A percentile compares a stretch with the other conserved stretches of the same genome.
These are phyloP conservation scores for Lagopus leucura DNA, from an alignment of 2,113 vertebrate genomes.

Conservation along the genomic window DNA sequence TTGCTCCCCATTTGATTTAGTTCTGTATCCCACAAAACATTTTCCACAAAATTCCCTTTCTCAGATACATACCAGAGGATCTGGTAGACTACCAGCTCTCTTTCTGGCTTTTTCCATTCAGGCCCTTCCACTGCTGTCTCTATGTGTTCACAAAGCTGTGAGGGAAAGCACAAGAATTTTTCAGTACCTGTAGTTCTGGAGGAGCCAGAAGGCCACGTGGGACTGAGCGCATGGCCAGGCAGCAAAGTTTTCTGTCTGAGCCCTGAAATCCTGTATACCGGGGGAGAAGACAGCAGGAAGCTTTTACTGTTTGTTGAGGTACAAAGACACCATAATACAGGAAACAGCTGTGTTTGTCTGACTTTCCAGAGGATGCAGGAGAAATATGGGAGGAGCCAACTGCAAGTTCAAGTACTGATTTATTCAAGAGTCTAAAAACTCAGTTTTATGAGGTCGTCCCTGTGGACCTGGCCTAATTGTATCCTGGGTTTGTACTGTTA, in stretches of 20 bases:
- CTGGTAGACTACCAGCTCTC: neutral
- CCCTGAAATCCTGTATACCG: neutral
- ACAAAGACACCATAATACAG: neutral
- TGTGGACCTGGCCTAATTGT: neutral
- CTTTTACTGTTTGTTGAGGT: neutral
- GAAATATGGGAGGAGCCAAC: neutral
- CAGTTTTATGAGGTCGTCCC: neutral
- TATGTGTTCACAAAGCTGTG: accelerated
- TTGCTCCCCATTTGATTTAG: neutral
- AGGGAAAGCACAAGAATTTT: neutral
- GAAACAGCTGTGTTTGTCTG: neutral
- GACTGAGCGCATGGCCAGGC: neutral
- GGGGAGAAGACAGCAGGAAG: neutral
- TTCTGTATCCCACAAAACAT: neutral
- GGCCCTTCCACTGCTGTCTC: neutral
- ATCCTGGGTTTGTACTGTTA: neutral
- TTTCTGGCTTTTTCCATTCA: accelerated
- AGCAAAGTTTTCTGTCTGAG: neutral
- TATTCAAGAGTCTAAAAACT: neutral
- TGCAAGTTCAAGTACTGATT: neutral
- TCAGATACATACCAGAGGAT: neutral
- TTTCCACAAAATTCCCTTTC: neutral
- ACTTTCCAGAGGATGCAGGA: neutral
- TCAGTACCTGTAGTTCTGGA: neutral
- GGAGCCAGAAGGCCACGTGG: neutral